Percentiles rank a stretch among this genome's conserved stretches.
These are phyloP conservation scores for Acrossocheilus fasciatus DNA, from an alignment of 2,797 vertebrate genomes.

Conservation along the genomic window DNA sequence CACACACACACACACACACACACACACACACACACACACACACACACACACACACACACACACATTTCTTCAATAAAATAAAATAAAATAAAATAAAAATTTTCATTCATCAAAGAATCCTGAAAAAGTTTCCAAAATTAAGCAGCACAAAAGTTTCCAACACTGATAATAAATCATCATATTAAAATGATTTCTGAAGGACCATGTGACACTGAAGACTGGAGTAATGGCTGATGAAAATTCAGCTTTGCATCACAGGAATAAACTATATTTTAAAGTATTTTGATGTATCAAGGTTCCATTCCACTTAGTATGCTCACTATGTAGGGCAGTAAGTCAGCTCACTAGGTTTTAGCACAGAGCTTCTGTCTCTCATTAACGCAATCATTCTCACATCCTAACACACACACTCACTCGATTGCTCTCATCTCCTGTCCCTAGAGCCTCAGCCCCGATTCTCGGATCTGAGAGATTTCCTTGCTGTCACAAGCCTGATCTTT, in stretches of 20 bases:
- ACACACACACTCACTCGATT: conserved; percentile 6
- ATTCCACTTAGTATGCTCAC: conserved; percentile 4
- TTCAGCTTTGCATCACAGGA: background rate
- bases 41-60: too few relatives aligned
- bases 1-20: too few relatives aligned
- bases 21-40: too few relatives aligned
- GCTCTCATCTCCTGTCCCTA: conserved; percentile 42
- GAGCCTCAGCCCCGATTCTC: conserved; percentile 50
- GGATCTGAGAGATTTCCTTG: conserved; percentile 20
- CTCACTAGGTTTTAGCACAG: conserved; percentile 20
- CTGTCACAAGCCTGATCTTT: conserved; percentile 25
- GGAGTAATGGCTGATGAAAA: background rate
- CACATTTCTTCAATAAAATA: background rate
- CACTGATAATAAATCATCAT: background rate
- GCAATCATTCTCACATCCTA: background rate
- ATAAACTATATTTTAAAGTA: background rate
- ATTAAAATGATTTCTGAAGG: background rate
- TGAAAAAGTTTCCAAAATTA: background rate
- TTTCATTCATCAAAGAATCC: too few relatives aligned
- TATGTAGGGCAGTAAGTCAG: conserved; percentile 30
- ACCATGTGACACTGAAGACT: background rate
- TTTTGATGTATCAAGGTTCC: background rate
- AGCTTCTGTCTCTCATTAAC: conserved; percentile 26
- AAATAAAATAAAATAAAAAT: too few relatives aligned
- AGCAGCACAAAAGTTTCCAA: background rate